Percentiles rank a stretch among this genome's conserved stretches.
These are phyloP conservation scores for Trematomus bernacchii DNA, from an alignment of 2,797 vertebrate species.

Conservation along the genomic window DNA sequence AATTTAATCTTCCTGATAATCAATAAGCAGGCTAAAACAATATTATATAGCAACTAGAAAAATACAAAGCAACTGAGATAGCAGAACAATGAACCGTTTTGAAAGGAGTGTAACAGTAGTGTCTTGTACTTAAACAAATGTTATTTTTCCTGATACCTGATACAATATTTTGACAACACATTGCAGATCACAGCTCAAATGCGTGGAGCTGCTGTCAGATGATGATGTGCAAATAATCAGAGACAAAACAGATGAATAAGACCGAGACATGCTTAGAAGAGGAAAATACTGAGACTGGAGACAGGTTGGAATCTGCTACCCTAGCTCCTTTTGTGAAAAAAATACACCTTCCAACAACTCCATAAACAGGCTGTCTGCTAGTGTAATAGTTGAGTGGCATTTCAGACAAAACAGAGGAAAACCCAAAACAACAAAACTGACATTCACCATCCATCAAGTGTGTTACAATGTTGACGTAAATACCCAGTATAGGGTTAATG, in stretches of 20 bases:
- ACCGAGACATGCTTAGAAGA: conserved; percentile 6
- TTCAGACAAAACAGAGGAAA: not conserved
- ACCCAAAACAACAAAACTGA: not conserved
- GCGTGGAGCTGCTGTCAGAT: conserved; percentile 4
- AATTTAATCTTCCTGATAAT: conserved; percentile 47
- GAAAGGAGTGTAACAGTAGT: conserved; percentile 7
- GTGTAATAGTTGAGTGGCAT: not conserved
- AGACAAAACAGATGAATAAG: not conserved
- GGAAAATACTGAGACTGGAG: not conserved
- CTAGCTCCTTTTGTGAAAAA: not conserved
- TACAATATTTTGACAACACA: conserved; percentile 3
- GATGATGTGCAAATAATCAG: conserved; percentile 1
- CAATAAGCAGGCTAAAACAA: conserved; percentile 43
- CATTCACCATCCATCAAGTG: not conserved
- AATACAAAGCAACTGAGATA: conserved; percentile 41
- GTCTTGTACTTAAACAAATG: conserved; percentile 6
- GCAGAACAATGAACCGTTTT: conserved; percentile 21
- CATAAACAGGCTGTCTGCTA: not conserved
- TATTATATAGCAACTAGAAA: conserved; percentile 18
- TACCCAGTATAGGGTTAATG: not conserved
- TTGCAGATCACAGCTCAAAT: not conserved
- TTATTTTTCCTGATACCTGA: not conserved
- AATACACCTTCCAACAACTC: not conserved
- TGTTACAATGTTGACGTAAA: not conserved
- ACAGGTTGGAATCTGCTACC: not conserved